Evolutionary conservation across 2,888 invertebrate genomes (phyloP).

Genomic region (Agrotis exclamationis): DNA sequence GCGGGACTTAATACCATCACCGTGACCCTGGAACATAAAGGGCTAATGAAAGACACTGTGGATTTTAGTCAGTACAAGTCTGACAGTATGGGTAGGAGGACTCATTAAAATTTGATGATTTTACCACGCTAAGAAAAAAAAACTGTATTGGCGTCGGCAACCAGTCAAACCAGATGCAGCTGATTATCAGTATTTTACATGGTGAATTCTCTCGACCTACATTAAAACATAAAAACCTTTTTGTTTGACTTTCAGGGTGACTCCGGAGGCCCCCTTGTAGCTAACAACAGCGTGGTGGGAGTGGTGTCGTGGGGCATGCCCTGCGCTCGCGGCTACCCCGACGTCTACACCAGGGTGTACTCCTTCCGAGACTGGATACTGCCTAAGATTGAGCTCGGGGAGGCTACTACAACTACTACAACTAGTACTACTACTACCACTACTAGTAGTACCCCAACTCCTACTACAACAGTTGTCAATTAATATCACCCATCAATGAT

Average conservation of each 20-base stretch:
- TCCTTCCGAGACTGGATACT: constrained; percentile 86
- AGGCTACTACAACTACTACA: background rate
- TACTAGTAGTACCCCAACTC: background rate
- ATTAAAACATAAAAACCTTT: background rate
- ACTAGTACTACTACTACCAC: background rate
- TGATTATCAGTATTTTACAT: no score
- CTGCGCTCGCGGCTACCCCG: constrained; percentile 89
- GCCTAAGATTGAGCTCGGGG: constrained; percentile 66
- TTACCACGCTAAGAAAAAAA: no score
- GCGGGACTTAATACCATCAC: no score
- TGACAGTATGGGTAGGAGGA: no score
- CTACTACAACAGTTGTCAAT: background rate
- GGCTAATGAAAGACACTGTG: no score
- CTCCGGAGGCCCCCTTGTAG: constrained; percentile 89
- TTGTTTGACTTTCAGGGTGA: constrained; percentile 82
- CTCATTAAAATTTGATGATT: no score
- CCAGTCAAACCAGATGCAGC: no score
- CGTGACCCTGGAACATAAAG: no score
- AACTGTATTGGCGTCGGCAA: no score
- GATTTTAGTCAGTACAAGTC: no score
- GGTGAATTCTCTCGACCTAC: no score
- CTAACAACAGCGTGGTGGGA: constrained; percentile 81
- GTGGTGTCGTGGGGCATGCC: constrained; percentile 91
- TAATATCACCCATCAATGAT: background rate
- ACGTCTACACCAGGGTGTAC: constrained; percentile 88